Conservation (phyloP, 1,140 invertebrate species). For the Drosophila mojavensis region DNA sequence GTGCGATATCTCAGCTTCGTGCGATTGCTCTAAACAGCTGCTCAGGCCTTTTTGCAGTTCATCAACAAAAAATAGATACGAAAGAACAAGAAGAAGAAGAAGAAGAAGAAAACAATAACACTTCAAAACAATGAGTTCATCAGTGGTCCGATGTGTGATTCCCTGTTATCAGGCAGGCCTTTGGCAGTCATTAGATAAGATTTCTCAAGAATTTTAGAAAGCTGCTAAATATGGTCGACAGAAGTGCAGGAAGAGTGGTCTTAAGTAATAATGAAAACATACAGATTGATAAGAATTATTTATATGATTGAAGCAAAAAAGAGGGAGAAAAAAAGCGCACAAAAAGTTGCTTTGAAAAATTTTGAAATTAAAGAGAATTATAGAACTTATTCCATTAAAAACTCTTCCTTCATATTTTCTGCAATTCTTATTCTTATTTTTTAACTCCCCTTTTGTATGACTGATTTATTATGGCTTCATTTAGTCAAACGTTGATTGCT, state of each 20-base stretch:
- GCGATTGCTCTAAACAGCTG: slow-evolving; percentile 46
- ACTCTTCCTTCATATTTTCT: too few species aligned
- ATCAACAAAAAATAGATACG: neutral
- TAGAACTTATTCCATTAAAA: too few species aligned
- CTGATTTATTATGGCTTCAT: too few species aligned
- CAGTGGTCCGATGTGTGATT: slow-evolving; percentile 12
- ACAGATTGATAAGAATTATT: too few species aligned
- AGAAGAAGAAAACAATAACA: neutral
- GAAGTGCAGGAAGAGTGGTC: neutral
- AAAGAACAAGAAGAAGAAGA: neutral
- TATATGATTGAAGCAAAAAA: too few species aligned
- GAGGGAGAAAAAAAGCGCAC: too few species aligned
- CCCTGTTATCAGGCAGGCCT: slow-evolving; percentile 17
- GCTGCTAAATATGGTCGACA: neutral
- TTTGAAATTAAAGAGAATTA: too few species aligned
- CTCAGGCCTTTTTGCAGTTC: neutral
- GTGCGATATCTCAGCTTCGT: slow-evolving; percentile 61
- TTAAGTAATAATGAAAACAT: neutral
- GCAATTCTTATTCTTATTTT: too few species aligned
- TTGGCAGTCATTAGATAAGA: slow-evolving; percentile 22
- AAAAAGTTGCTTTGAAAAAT: too few species aligned
- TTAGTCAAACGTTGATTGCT: neutral
- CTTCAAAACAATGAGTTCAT: slow-evolving; percentile 31
- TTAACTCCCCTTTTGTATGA: too few species aligned
- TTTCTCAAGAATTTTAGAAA: neutral